Evolutionary conservation across 1,140 invertebrate genomes (phyloP).

Genomic region (Drosophila ambigua): DNA sequence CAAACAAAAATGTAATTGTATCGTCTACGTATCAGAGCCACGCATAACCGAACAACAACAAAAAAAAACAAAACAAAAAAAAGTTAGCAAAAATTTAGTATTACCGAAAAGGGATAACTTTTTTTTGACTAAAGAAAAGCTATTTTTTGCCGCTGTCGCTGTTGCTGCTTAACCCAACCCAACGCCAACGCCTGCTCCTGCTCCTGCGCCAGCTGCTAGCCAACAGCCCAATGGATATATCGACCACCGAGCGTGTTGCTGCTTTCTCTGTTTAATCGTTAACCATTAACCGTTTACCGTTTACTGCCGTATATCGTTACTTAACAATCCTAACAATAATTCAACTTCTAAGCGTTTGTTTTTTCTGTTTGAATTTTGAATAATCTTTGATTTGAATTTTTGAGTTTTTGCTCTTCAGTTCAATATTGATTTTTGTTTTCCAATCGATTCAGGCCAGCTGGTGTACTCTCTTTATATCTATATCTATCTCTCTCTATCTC

Average conservation of each 20-base stretch:
- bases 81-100: slow-evolving; percentile 14
- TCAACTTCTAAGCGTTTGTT: no score
- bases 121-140: slow-evolving; percentile 20
- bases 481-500: slow-evolving; percentile 2
- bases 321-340: no score
- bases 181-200: slow-evolving; percentile 34
- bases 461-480: slow-evolving; percentile 3
- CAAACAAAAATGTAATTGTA: neutral
- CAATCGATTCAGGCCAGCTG: no score
- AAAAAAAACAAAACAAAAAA: slow-evolving; percentile 20
- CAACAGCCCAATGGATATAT: slow-evolving; percentile 51
- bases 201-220: slow-evolving; percentile 49
- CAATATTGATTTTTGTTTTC: neutral
- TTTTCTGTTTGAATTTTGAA: slow-evolving; percentile 7
- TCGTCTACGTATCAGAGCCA: slow-evolving; percentile 54
- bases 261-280: slow-evolving; percentile 37
- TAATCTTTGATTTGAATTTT: slow-evolving; percentile 2
- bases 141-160: slow-evolving; percentile 31
- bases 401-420: no score
- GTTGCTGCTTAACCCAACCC: slow-evolving; percentile 44
- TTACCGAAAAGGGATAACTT: slow-evolving; percentile 6
- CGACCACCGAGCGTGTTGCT: slow-evolving; percentile 55
- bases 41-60: slow-evolving; percentile 22
- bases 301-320: slow-evolving; percentile 27
- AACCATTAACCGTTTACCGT: slow-evolving; percentile 46